Conservation (phyloP, 2,797 vertebrate species). For the Austrolebias charrua region DNA sequence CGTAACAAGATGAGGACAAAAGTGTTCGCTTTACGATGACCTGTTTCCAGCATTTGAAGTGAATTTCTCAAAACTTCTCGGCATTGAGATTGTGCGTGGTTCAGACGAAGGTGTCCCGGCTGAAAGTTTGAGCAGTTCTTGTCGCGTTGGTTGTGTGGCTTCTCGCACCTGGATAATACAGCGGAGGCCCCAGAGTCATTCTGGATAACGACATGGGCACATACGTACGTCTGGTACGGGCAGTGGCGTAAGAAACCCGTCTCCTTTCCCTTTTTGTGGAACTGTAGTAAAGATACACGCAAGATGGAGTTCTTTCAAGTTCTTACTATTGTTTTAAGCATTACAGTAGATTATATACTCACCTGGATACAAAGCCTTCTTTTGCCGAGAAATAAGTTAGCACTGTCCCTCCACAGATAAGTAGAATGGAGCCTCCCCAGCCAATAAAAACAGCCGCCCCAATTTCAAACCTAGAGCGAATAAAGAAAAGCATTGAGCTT, state of each 20-base stretch:
- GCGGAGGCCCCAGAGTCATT: slow-evolving; percentile 46
- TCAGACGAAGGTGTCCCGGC: slow-evolving; percentile 74
- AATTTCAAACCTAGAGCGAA: slow-evolving; percentile 86
- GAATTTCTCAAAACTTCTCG: not conserved
- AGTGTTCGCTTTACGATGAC: too few species aligned
- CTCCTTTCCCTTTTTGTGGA: slow-evolving; percentile 22
- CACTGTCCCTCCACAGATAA: slow-evolving; percentile 85
- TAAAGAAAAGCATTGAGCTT: slow-evolving; percentile 8
- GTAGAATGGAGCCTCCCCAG: slow-evolving; percentile 91
- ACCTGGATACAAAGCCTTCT: slow-evolving; percentile 72
- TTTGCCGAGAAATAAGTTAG: slow-evolving; percentile 82
- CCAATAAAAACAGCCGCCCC: slow-evolving; percentile 93
- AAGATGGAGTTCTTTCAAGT: not conserved
- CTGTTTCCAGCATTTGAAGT: too few species aligned
- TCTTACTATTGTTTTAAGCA: not conserved
- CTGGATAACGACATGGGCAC: slow-evolving; percentile 56
- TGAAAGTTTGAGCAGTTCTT: slow-evolving; percentile 26
- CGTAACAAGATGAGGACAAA: too few species aligned
- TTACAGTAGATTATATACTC: not conserved
- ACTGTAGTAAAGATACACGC: slow-evolving; percentile 16
- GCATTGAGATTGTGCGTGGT: not conserved
- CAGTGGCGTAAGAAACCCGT: slow-evolving; percentile 44
- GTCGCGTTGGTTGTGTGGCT: slow-evolving; percentile 37
- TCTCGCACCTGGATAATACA: slow-evolving; percentile 59
- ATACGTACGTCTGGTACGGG: slow-evolving; percentile 59